Base-by-base conservation (phyloP, 2,113 vertebrate genomes). In the Alosa alosa region DNA sequence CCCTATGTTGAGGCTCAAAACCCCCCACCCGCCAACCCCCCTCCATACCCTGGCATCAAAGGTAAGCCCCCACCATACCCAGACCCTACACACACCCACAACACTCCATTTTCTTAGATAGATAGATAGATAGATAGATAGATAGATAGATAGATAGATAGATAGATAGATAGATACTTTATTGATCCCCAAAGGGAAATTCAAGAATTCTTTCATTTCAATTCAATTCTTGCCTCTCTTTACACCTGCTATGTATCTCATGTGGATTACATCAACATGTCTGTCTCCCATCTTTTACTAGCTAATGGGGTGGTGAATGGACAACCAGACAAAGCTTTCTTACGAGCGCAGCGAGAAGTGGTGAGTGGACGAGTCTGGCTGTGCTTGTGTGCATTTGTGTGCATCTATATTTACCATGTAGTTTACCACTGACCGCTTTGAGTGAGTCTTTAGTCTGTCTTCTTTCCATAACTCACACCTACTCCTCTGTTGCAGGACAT, bases 341-440 rank as follows among this genome's bases (percentile, higher is more conserved):
- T 94, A 55, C 89, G 89, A 81, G 95, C 94, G 0, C 94, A 94
- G 89, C 91, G 92, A 90, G 96, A 96, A 88, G 95, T 96, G 95
- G 96, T 96, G 89, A 10, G 94, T 31, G 49, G 39, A 41, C 3
- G 82, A 8, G 36, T 82, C 20, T 81, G 3, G 78, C 20, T 82
- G 60, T 60, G 36, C 15, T 55, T 86, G 84, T 83, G 13, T 81
- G 47, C 82, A 7, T 83, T n/a, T 83, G 64, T 81, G 22, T 72
- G 64, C 50, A 41, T 81, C 20, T 50, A 25, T 60, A 15, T n/a
- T 83, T 8, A 49, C 11, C 47, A 49, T 13, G 47, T 10, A 49
- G 41, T 44, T 44, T 44, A 44, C 41, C 41, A 44, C 4, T 44
- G 41, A 44, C 41, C 41, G 4, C 41, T 44, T 44, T 2, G 41